phyloP scores from a whole-genome alignment of 1,140 invertebrate species.

The Drosophila auraria region DNA sequence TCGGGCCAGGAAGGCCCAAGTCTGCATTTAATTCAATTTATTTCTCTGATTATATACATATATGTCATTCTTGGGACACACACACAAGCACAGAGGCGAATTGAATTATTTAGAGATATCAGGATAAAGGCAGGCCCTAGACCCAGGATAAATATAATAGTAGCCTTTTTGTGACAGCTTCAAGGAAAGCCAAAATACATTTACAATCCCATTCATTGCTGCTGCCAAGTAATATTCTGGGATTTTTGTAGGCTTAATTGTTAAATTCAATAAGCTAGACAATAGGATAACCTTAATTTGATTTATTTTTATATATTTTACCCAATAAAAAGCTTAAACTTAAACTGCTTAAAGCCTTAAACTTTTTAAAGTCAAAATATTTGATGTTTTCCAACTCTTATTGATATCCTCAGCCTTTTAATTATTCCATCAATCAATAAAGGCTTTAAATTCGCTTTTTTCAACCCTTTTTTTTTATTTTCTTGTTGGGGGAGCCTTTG shows the following conservation, averaged over 20 bases:
- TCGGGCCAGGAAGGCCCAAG: background rate
- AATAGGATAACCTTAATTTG: background rate
- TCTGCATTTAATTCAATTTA: constrained; percentile 48
- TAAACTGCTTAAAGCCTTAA: too few relatives aligned
- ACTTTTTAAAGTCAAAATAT: background rate
- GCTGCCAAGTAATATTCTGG: background rate
- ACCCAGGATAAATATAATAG: background rate
- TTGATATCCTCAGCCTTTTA: constrained; percentile 13
- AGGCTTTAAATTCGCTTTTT: constrained; percentile 21
- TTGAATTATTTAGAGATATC: constrained; percentile 33
- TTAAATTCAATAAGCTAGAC: background rate
- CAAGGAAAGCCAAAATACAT: constrained; percentile 2
- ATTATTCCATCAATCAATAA: constrained; percentile 53
- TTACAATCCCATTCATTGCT: background rate
- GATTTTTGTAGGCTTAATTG: background rate
- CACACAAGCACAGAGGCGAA: background rate
- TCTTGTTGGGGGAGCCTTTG: background rate
- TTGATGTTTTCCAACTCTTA: background rate
- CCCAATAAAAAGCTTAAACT: too few relatives aligned
- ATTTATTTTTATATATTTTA: too few relatives aligned
- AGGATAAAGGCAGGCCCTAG: background rate
- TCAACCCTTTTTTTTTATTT: constrained; percentile 8
- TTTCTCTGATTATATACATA: constrained; percentile 32
- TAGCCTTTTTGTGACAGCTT: constrained; percentile 1
- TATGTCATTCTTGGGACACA: constrained; percentile 16